Percentiles rank a stretch among this genome's conserved stretches.
Evolutionary conservation across 1,140 invertebrate genomes (phyloP).

Genomic region (Octopus bimaculoides): DNA sequence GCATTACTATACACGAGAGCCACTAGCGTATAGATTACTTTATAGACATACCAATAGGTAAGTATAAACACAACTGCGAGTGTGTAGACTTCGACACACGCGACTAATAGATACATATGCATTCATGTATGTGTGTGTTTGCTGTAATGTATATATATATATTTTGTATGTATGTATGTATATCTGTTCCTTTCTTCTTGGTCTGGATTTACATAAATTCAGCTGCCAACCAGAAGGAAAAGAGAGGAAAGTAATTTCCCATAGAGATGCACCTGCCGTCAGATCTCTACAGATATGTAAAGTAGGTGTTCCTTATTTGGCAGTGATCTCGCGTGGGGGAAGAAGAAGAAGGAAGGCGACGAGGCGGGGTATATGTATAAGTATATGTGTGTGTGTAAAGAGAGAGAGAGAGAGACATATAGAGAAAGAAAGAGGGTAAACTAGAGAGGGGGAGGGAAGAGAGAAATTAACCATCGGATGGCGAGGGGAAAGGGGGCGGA

Average conservation of each 20-base stretch:
- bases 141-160: neutral
- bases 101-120: neutral
- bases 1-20: no score
- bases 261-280: neutral
- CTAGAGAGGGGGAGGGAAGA: no score
- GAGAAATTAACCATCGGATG: no score
- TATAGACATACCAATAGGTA: neutral
- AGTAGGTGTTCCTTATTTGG: neutral
- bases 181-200: neutral
- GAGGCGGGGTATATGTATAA: no score
- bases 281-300: neutral
- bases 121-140: neutral
- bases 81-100: neutral
- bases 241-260: neutral
- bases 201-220: neutral
- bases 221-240: neutral
- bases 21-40: no score
- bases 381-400: no score
- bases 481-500: no score
- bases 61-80: neutral
- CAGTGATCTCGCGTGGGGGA: neutral
- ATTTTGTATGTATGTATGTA: neutral
- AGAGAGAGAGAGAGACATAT: no score
- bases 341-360: no score
- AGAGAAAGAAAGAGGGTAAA: no score